A percentile compares a stretch with the other conserved stretches of the same genome.
Conservation (phyloP, 1,140 invertebrate genomes). For the Sycobia sp. region DNA sequence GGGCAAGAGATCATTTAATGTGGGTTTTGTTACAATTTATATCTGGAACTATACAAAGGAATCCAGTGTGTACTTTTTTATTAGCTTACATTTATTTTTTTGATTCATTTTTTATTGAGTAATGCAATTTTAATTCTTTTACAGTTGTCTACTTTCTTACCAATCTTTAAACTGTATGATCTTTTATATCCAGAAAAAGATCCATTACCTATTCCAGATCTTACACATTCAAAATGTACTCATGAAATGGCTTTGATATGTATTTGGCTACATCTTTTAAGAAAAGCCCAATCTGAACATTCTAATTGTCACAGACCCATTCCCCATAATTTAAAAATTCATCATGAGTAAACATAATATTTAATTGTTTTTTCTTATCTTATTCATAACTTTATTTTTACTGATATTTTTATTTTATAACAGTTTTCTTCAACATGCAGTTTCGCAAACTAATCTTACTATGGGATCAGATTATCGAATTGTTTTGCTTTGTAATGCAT, state of each 20-base stretch:
- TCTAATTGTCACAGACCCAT: constrained; percentile 78
- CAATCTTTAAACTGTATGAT: constrained; percentile 90
- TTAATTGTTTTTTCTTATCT: constrained; percentile 9
- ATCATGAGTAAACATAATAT: constrained; percentile 73
- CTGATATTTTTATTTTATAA: constrained; percentile 39
- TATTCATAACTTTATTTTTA: constrained; percentile 68
- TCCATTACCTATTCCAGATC: constrained; percentile 87
- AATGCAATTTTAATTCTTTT: constrained; percentile 36
- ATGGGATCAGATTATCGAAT: constrained; percentile 87
- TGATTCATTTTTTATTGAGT: constrained; percentile 19
- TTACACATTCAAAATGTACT: constrained; percentile 82
- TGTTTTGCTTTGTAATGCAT: constrained; percentile 92
- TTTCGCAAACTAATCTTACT: constrained; percentile 70
- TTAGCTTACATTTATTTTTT: constrained; percentile 29
- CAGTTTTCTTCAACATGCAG: constrained; percentile 82
- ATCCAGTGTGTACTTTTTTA: constrained; percentile 69
- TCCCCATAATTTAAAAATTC: constrained; percentile 81
- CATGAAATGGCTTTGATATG: constrained; percentile 93
- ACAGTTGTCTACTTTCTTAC: constrained; percentile 84
- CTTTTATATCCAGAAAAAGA: constrained; percentile 91
- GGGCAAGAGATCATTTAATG: constrained; percentile 94
- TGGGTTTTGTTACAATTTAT: constrained; percentile 96
- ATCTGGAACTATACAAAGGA: constrained; percentile 94
- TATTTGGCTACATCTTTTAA: constrained; percentile 94
- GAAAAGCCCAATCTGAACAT: constrained; percentile 86